Evolutionary conservation across 2,888 invertebrate genomes (phyloP).

Genomic region (Seira sanloemensis): DNA sequence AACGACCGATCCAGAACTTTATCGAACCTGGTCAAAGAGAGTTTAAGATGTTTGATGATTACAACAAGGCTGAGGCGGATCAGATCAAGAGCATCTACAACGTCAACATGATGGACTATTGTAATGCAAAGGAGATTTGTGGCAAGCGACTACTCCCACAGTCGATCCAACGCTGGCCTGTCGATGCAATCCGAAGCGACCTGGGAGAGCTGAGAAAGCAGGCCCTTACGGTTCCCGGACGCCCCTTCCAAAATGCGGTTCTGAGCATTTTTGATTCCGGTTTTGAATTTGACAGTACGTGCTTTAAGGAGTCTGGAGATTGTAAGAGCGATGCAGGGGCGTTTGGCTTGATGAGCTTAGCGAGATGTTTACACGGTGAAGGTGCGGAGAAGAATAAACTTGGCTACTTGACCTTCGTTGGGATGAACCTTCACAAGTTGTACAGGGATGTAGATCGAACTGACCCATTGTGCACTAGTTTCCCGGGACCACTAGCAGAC

Average conservation of each 20-base stretch:
- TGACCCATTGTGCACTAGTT: neutral
- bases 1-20: neutral
- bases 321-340: neutral
- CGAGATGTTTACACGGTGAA: neutral
- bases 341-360: neutral
- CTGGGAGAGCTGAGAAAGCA: neutral
- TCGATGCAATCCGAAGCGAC: neutral
- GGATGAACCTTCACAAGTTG: slow-evolving; percentile 34
- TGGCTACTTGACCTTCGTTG: slow-evolving; percentile 7
- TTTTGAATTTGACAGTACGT: slow-evolving; percentile 5
- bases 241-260: neutral
- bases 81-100: slow-evolving; percentile 6
- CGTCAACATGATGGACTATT: neutral
- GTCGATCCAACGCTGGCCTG: neutral
- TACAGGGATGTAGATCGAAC: slow-evolving; percentile 10
- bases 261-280: neutral
- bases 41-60: slow-evolving; percentile 37
- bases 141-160: slow-evolving; percentile 2
- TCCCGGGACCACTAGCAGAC: slow-evolving; percentile 18
- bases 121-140: slow-evolving; percentile 27
- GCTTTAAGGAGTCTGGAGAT: neutral
- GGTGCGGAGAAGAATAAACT: neutral
- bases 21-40: slow-evolving; percentile 16
- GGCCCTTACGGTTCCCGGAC: neutral
- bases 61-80: neutral